Evolutionary conservation across 2,113 vertebrate genomes (phyloP).

Genomic region (Sceloporus tristichus): DNA sequence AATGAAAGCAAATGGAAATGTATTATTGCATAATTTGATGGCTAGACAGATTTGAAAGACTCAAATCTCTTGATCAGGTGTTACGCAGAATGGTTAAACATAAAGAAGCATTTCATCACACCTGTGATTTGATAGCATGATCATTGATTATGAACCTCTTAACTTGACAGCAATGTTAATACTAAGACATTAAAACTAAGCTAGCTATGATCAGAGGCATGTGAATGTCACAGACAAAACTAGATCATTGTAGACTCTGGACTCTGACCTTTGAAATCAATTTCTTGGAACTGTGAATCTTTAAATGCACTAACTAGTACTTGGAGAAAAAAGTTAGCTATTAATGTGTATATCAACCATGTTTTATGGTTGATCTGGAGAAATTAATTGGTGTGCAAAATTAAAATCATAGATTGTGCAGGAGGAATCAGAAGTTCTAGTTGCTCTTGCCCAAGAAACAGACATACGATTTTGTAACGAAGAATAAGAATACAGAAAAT

Average conservation of each 20-base stretch:
- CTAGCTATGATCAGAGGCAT: not conserved
- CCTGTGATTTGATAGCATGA: not conserved
- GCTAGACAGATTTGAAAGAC: not conserved
- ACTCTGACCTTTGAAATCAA: not conserved
- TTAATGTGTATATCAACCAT: not conserved
- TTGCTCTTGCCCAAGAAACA: not conserved
- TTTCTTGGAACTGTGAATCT: not conserved
- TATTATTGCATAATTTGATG: not conserved
- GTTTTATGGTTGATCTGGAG: not conserved
- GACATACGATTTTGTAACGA: not conserved
- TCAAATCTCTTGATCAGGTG: not conserved
- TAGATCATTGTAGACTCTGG: not conserved
- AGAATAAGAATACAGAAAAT: not conserved
- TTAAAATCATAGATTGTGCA: not conserved
- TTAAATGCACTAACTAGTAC: not conserved
- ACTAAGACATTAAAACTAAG: not conserved
- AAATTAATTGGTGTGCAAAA: not conserved
- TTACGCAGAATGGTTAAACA: not conserved
- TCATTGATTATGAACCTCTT: not conserved
- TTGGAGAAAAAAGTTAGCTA: not conserved
- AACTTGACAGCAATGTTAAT: not conserved
- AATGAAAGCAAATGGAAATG: not conserved
- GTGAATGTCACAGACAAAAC: not conserved
- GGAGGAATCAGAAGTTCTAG: too few relatives aligned
- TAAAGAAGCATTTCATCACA: not conserved